A percentile compares a stretch with the other conserved stretches of the same genome.
Evolutionary conservation across 2,888 invertebrate species (phyloP).

Genomic region (Phortica okadai): DNA sequence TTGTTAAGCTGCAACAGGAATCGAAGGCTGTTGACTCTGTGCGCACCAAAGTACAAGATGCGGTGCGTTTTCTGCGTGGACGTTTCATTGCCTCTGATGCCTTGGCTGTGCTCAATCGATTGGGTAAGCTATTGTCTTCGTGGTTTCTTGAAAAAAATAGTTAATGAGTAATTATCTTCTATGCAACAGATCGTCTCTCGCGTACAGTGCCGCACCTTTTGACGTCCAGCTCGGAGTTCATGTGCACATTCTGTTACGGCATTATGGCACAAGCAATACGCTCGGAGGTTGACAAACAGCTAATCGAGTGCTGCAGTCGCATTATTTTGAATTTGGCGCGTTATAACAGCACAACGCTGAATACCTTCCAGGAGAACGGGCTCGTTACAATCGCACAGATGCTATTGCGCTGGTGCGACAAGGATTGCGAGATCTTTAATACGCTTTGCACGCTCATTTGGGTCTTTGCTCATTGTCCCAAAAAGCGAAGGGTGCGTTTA

Average conservation of each 20-base stretch:
- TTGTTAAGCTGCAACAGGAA: constrained; percentile 61
- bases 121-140: constrained; percentile 61
- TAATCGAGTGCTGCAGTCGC: constrained; percentile 75
- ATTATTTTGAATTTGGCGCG: constrained; percentile 83
- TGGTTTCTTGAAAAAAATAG: neutral
- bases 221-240: constrained; percentile 72
- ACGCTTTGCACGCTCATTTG: constrained; percentile 82
- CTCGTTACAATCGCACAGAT: constrained; percentile 81
- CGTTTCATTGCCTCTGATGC: constrained; percentile 71
- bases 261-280: constrained; percentile 77
- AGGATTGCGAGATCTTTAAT: constrained; percentile 81
- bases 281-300: constrained; percentile 75
- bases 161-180: neutral
- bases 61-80: constrained; percentile 71
- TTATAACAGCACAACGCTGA: constrained; percentile 79
- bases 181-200: constrained; percentile 71
- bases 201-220: constrained; percentile 75
- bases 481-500: constrained; percentile 68
- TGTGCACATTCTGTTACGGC: constrained; percentile 75
- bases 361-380: constrained; percentile 80
- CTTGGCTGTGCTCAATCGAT: constrained; percentile 65
- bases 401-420: constrained; percentile 83
- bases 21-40: constrained; percentile 64
- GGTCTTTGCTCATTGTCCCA: constrained; percentile 78
- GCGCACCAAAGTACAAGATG: constrained; percentile 67